A percentile compares a stretch with the other conserved stretches of the same genome.
phyloP scores from a whole-genome alignment of 2,888 invertebrate genomes.

The Limnephilus rhombicus region DNA sequence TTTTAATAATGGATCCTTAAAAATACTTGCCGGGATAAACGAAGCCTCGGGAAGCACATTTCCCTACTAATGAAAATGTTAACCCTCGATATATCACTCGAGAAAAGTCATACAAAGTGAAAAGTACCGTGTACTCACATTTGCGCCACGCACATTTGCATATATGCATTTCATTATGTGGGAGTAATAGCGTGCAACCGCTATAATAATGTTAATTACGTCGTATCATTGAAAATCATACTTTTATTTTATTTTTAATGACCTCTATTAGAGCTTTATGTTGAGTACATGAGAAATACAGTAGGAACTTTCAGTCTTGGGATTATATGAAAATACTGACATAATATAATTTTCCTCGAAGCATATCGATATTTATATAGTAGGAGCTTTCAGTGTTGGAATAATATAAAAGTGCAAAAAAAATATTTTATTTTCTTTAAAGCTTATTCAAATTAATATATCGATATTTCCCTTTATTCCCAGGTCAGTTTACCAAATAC shows the following conservation, averaged over 20 bases:
- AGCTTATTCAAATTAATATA: no score
- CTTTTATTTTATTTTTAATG: neutral
- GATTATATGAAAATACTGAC: no score
- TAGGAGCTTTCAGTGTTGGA: no score
- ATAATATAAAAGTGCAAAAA: no score
- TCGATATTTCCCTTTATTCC: no score
- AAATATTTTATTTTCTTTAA: no score
- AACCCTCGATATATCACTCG: constrained; percentile 56
- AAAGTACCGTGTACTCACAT: constrained; percentile 21
- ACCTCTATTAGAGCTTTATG: neutral
- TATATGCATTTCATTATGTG: neutral
- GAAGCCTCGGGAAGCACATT: constrained; percentile 57
- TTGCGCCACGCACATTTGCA: constrained; percentile 32
- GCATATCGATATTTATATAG: no score
- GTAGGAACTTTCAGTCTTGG: neutral
- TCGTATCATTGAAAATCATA: neutral
- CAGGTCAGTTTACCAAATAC: no score
- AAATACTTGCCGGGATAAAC: constrained; percentile 48
- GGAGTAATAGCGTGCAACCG: neutral
- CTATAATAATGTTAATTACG: neutral
- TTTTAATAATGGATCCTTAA: constrained; percentile 50
- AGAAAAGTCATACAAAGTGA: constrained; percentile 6
- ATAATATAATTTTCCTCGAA: no score
- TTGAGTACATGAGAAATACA: neutral
- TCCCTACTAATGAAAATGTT: constrained; percentile 63